Evolutionary conservation across 2,797 vertebrate species (phyloP).

Genomic region (Triplophysa bombifrons): DNA sequence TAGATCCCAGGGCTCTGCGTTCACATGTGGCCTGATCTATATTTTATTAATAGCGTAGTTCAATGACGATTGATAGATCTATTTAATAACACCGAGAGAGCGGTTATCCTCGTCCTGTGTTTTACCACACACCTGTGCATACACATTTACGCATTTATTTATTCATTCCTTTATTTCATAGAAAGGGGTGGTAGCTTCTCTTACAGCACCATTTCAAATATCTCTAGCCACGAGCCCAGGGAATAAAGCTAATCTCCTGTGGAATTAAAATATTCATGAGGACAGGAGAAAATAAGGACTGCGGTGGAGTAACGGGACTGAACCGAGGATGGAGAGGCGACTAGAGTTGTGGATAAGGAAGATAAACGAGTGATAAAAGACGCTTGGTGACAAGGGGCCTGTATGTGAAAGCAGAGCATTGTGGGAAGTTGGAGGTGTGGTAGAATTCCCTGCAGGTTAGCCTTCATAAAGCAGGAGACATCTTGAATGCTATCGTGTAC

Average conservation of each 20-base stretch:
- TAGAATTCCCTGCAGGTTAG: conserved; percentile 27
- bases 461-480: conserved; percentile 2
- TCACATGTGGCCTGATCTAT: conserved; percentile 78
- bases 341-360: conserved; percentile 39
- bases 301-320: conserved; percentile 30
- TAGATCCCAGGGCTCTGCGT: conserved; percentile 76
- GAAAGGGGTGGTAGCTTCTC: conserved; percentile 25
- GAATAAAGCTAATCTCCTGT: conserved; percentile 54
- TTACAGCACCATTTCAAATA: conserved; percentile 52
- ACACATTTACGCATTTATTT: conserved; percentile 38
- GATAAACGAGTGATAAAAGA: conserved; percentile 31
- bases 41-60: conserved; percentile 80
- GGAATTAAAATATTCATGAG: conserved; percentile 75
- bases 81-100: conserved; percentile 59
- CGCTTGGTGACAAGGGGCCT: background rate
- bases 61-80: conserved; percentile 73
- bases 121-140: conserved; percentile 5
- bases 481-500: conserved; percentile 7
- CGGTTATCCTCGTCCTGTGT: background rate
- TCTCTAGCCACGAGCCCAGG: conserved; percentile 50
- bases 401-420: conserved; percentile 38
- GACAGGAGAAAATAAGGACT: conserved; percentile 62
- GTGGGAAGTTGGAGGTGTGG: conserved; percentile 14
- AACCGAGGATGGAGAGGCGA: conserved; percentile 37
- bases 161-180: conserved; percentile 32